Base-by-base conservation (phyloP, 2,888 invertebrate genomes). In the Hipparchia semele region DNA sequence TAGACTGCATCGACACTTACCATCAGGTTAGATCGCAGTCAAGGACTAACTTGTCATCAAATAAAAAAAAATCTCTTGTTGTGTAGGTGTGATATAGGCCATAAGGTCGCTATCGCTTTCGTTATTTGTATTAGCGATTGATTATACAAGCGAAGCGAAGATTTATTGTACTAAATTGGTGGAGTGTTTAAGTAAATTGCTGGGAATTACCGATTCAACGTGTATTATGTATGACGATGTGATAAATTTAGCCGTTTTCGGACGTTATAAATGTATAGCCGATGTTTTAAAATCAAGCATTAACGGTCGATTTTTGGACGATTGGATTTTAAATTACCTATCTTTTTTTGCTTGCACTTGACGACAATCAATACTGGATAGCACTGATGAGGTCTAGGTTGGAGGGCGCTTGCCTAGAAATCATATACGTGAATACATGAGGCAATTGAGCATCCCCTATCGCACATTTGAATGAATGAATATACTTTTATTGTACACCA, bases 111-210 rank as follows among this genome's bases (percentile, higher is more conserved):
- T 76, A 80, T 68, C 12, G 68, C 68, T 60, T 68, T 51, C 68
- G 33, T 13, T 68, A 78, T 81, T 72, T 77, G 72, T 71, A 62
- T 70, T 69, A 72, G 68, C 70, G 61, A 75, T 59, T 76, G 75
- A 77, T 75, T 77, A 70, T 71, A 67, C 62, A 66, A 74, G 62
- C 72, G 53, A 61, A 69, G 49, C 71, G 76, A 77, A 80, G 88
- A 89, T 89, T 88, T 85, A 89, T 88, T 79, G 80, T 78, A 70
- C 73, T 46, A 77, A 78, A 79, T 78, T 78, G 75, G 71, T 67
- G 74, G 76, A 68, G 69, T 76, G 68, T 71, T 73, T 65, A 68
- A 72, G 68, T 73, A 68, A 75, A 49, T 61, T 69, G 69, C 69
- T 33, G 33, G 65, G 54, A 59, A 71, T 74, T 71, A 74, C 71